Conservation (phyloP, 2,888 invertebrate genomes). For the Allophyes oxyacanthae region DNA sequence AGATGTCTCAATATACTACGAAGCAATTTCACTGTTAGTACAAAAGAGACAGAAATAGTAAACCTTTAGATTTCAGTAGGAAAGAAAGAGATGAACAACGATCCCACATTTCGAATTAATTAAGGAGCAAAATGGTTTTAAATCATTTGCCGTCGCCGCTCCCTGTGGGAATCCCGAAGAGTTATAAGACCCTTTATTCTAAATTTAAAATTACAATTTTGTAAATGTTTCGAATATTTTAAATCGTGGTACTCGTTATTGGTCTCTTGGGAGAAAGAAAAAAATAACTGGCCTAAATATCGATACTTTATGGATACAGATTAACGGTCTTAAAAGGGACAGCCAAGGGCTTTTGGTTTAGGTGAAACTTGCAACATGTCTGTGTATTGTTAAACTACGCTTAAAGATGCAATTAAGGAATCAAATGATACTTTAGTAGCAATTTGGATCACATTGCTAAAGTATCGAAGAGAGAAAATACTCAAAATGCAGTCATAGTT, state of each 20-base stretch:
- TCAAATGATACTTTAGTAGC: too few relatives aligned
- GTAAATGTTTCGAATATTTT: slow-evolving; percentile 84
- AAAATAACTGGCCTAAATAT: slow-evolving; percentile 56
- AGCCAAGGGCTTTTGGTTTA: slow-evolving; percentile 2
- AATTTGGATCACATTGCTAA: too few relatives aligned
- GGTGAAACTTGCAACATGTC: not conserved
- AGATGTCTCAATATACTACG: slow-evolving; percentile 85
- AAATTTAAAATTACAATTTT: slow-evolving; percentile 88
- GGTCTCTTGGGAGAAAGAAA: slow-evolving; percentile 71
- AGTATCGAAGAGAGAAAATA: too few relatives aligned
- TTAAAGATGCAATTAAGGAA: too few relatives aligned
- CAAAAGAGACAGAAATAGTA: slow-evolving; percentile 62
- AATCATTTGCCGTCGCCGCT: slow-evolving; percentile 87
- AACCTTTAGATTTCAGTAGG: slow-evolving; percentile 47
- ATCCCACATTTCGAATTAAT: slow-evolving; percentile 79
- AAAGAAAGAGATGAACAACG: slow-evolving; percentile 69
- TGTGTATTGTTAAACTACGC: not conserved
- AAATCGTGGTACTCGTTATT: slow-evolving; percentile 72
- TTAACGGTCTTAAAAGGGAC: slow-evolving; percentile 20
- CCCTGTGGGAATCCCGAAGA: slow-evolving; percentile 88
- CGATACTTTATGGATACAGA: slow-evolving; percentile 44
- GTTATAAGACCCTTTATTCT: slow-evolving; percentile 88
- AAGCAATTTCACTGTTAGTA: slow-evolving; percentile 72
- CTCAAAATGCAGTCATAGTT: too few relatives aligned
- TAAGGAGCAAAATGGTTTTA: slow-evolving; percentile 83